Percentiles rank a stretch among this genome's conserved stretches.
Evolutionary conservation across 2,113 vertebrate species (phyloP).

Genomic region (Perca schrenkii): DNA sequence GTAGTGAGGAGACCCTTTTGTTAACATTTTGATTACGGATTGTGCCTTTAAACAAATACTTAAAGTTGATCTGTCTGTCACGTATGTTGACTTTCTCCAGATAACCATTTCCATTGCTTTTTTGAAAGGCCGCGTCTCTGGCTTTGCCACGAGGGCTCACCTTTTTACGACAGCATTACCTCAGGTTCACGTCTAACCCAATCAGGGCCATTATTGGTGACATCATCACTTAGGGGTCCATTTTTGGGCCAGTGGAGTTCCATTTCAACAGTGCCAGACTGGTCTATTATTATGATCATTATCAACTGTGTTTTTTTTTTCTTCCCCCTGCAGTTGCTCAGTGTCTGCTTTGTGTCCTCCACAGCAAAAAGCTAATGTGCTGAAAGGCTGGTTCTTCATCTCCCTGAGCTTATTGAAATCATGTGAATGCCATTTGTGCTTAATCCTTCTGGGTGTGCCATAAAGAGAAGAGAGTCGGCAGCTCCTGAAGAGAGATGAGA

Average conservation of each 20-base stretch:
- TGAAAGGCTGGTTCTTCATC: slow-evolving; percentile 83
- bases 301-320: slow-evolving; percentile 65
- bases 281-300: slow-evolving; percentile 79
- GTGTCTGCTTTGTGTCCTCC: slow-evolving; percentile 83
- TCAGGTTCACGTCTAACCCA: slow-evolving; percentile 68
- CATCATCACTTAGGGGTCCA: slow-evolving; percentile 70
- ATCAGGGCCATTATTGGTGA: slow-evolving; percentile 72
- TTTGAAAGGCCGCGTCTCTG: slow-evolving; percentile 31
- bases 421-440: slow-evolving; percentile 85
- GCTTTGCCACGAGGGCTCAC: slow-evolving; percentile 44
- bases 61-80: slow-evolving; percentile 9
- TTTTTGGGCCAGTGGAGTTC: slow-evolving; percentile 70
- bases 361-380: slow-evolving; percentile 82
- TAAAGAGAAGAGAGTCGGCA: slow-evolving; percentile 81
- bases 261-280: slow-evolving; percentile 72
- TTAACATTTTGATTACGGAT: not conserved
- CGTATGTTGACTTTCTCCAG: slow-evolving; percentile 43
- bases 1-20: not conserved
- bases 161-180: slow-evolving; percentile 65
- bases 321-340: slow-evolving; percentile 56
- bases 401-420: slow-evolving; percentile 83
- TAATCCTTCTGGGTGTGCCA: slow-evolving; percentile 82
- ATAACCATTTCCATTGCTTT: slow-evolving; percentile 41
- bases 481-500: slow-evolving; percentile 84
- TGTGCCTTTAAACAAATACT: not conserved